Percentiles rank a stretch among this genome's conserved stretches.
phyloP scores from a whole-genome alignment of 2,113 vertebrate species.

The Apodemus sylvaticus region DNA sequence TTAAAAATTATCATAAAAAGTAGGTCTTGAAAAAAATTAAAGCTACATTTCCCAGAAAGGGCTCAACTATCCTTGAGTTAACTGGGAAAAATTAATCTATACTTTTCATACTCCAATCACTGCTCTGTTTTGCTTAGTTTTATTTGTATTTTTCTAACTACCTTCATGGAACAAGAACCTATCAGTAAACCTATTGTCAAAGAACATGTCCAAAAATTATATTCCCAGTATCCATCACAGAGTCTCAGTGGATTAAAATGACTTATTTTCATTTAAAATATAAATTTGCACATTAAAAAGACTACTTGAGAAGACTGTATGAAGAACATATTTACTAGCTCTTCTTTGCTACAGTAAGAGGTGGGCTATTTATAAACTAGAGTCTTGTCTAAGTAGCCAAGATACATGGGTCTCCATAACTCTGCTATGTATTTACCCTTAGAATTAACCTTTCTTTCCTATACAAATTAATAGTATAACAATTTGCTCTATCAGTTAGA shows the following conservation, averaged over 20 bases:
- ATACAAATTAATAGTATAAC: slow-evolving; percentile 34
- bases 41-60: neutral
- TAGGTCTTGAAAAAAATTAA: too few relatives aligned
- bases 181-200: neutral
- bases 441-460: neutral
- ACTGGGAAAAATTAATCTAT: neutral
- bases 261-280: neutral
- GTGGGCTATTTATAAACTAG: neutral
- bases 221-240: neutral
- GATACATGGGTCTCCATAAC: neutral
- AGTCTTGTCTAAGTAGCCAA: neutral
- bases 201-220: neutral
- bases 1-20: too few relatives aligned
- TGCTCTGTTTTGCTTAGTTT: neutral
- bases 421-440: neutral
- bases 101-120: neutral
- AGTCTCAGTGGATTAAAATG: neutral
- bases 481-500: slow-evolving; percentile 15
- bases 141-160: neutral
- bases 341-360: neutral
- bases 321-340: neutral
- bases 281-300: neutral
- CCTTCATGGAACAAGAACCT: neutral
- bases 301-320: neutral
- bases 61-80: neutral